phyloP scores from a whole-genome alignment of 2,888 invertebrate genomes.

The Caenorhabditis angaria region DNA sequence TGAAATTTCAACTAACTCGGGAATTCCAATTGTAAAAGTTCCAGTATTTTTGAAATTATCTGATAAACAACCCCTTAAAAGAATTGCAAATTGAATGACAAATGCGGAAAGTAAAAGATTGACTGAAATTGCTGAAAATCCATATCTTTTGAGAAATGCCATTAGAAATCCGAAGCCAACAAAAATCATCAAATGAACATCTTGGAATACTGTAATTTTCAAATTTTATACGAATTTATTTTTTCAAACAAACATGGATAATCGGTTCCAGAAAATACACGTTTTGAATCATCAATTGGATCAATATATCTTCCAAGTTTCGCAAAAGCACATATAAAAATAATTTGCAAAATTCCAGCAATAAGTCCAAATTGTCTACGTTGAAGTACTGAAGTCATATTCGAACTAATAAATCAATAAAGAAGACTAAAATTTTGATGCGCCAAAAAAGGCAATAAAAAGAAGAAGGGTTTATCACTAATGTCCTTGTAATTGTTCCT shows the following conservation, averaged over 20 bases:
- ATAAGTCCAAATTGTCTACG: constrained; percentile 64
- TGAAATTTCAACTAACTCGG: constrained; percentile 51
- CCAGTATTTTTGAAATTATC: constrained; percentile 61
- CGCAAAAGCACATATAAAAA: constrained; percentile 62
- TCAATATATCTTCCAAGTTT: constrained; percentile 62
- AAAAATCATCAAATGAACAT: constrained; percentile 71
- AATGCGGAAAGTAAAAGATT: constrained; percentile 86
- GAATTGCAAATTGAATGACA: constrained; percentile 82
- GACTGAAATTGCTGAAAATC: constrained; percentile 87
- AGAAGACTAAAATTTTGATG: not conserved
- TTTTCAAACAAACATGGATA: constrained; percentile 53
- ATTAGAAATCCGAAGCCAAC: constrained; percentile 71
- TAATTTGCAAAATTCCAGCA: constrained; percentile 62
- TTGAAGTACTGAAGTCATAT: constrained; percentile 38
- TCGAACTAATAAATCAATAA: constrained; percentile 2
- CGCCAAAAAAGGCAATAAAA: constrained; percentile 5
- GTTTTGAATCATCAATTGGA: constrained; percentile 57
- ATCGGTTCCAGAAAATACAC: constrained; percentile 62
- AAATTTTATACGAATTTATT: too few relatives aligned
- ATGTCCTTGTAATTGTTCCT: not conserved
- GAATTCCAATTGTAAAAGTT: constrained; percentile 64
- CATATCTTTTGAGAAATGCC: constrained; percentile 78
- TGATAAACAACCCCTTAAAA: constrained; percentile 72
- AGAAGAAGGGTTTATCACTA: constrained; percentile 7
- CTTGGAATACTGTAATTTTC: constrained; percentile 70